Conservation (phyloP, 2,113 vertebrate genomes). For the Rhombomys opimus region DNA sequence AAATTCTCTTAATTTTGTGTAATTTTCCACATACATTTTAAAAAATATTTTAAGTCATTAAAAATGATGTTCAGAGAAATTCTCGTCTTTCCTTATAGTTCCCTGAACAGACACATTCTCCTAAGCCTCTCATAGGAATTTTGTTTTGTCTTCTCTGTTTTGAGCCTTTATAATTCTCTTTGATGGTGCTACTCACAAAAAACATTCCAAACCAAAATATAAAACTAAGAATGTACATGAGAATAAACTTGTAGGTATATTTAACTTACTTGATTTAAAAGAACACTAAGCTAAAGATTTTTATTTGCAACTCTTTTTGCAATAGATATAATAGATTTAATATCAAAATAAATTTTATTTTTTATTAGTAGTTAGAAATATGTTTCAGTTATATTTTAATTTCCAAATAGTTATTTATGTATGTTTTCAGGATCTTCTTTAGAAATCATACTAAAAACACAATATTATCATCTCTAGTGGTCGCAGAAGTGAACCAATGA, state of each 20-base stretch:
- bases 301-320: neutral
- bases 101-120: neutral
- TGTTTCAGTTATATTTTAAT: neutral
- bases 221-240: neutral
- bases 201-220: neutral
- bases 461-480: neutral
- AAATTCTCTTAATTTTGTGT: neutral
- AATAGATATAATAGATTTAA: neutral
- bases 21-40: neutral
- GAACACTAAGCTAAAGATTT: neutral
- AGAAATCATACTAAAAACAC: neutral
- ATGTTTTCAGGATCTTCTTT: too few relatives aligned
- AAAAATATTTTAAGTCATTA: neutral
- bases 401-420: neutral
- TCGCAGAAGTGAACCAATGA: neutral
- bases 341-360: slow-evolving; percentile 33
- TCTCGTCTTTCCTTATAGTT: neutral
- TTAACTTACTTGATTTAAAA: neutral
- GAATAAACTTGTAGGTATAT: neutral
- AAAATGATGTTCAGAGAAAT: neutral
- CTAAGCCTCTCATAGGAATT: neutral
- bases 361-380: neutral
- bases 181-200: slow-evolving; percentile 13
- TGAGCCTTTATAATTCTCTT: slow-evolving; percentile 6
- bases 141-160: neutral